Percentiles rank a stretch among this genome's conserved stretches.
Evolutionary conservation across 2,113 vertebrate species (phyloP).

Genomic region (Chaetops frenatus): DNA sequence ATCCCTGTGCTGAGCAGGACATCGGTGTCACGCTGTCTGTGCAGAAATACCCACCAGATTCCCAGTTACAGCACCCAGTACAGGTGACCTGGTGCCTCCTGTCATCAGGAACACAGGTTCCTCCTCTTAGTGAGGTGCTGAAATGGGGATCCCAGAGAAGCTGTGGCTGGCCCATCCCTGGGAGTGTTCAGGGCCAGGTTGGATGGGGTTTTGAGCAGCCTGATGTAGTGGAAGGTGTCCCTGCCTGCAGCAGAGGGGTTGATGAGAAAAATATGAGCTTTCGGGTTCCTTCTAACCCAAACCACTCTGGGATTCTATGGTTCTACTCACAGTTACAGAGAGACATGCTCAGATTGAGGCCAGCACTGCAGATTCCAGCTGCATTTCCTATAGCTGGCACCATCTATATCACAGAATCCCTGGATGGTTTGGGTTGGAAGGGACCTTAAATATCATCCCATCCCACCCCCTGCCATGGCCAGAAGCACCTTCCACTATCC

Average conservation of each 20-base stretch:
- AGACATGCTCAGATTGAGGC: not conserved
- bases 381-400: not conserved
- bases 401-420: rapidly evolving
- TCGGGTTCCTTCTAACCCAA: not conserved
- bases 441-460: not conserved
- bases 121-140: not conserved
- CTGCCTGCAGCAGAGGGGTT: not conserved
- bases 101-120: not conserved
- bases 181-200: not conserved
- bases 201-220: not conserved
- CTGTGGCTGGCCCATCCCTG: not conserved
- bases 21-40: rapidly evolving
- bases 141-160: not conserved
- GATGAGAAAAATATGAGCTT: not conserved
- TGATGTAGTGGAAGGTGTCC: not conserved
- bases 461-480: rapidly evolving
- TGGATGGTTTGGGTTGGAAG: not conserved
- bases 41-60: rapidly evolving
- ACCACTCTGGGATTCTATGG: not conserved
- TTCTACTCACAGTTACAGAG: not conserved
- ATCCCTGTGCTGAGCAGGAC: not conserved
- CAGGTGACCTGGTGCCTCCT: not conserved
- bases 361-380: not conserved
- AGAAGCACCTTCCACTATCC: rapidly evolving
- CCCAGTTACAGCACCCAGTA: not conserved